Base-by-base conservation (phyloP, 1,140 invertebrate species). In the Neoseiulus cucumeris region DNA sequence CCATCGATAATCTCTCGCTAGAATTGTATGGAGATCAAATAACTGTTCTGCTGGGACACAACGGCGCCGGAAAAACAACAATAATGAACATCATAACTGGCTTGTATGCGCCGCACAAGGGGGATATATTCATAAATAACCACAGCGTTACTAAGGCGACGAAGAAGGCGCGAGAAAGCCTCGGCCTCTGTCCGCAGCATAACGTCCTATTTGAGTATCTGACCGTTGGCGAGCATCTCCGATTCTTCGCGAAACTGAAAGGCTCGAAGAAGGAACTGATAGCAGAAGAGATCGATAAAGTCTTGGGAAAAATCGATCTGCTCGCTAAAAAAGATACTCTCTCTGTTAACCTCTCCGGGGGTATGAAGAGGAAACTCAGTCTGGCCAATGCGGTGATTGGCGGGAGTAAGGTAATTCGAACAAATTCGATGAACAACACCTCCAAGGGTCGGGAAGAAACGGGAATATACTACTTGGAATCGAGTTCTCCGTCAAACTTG, bases 311-410 rank as follows among this genome's bases (percentile, higher is more conserved):
- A 12, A 70, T 85, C 14, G 79, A 81, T 68, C 71, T 85, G 29
- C 71, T 74, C 9, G 77, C 79, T 22, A 86, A 86, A 73, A 74
- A 74, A 33, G 75, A 81, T 74, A 81, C 82, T 0, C 81, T 83
- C 69, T 80, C 87, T 0, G 83, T 82, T 72, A 84, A 86, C 71
- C 75, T 91, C 7, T 89, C 87, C 59, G 86, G 87, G 7, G 90
- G 89, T 1, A 88, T 91, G 77, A 89, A 90, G 73, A 77, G 90
- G 33, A 90, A 90, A 71, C 75, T 94, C 0, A 86, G 83, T 42
- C 85, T 92, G 41, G 89, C 86, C 18, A 86, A 92, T 67, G 89
- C 90, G 4, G 80, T 92, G 28, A 85, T 90, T 68, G 87, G 72
- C n/a, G 75, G 72, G 6, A 75, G 75, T 14, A 76, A 76, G 68